These are phyloP conservation scores for Eilema depressum DNA, from an alignment of 2,888 invertebrate species.

Conservation along the genomic window DNA sequence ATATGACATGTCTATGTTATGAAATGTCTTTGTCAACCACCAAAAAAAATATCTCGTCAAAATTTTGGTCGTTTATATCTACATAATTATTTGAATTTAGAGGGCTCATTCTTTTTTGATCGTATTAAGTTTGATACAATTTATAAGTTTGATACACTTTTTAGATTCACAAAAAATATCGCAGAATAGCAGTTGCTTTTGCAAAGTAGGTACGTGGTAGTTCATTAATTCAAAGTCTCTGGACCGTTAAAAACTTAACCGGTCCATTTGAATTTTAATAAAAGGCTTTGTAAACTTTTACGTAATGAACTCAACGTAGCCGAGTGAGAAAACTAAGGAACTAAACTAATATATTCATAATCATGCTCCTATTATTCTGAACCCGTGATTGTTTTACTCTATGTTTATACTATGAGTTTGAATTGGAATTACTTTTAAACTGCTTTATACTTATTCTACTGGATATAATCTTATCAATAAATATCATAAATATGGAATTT, in stretches of 20 bases:
- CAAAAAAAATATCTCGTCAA: too few relatives aligned
- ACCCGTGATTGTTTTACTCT: conserved; percentile 18
- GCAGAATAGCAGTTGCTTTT: not conserved
- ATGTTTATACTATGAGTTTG: not conserved
- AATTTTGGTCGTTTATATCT: too few relatives aligned
- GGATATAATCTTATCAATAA: not conserved
- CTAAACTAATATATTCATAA: conserved; percentile 70
- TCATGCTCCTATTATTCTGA: conserved; percentile 59
- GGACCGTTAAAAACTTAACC: conserved; percentile 36
- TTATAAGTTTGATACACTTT: too few relatives aligned
- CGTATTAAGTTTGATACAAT: too few relatives aligned
- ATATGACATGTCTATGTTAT: too few relatives aligned
- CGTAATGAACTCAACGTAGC: conserved; percentile 30
- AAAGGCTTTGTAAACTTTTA: conserved; percentile 42
- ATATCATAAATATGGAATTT: too few relatives aligned
- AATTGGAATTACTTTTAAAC: not conserved
- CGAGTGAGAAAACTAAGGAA: conserved; percentile 34
- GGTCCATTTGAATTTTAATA: conserved; percentile 45
- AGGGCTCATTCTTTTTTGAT: not conserved
- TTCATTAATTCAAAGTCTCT: conserved; percentile 25
- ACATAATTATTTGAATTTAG: not conserved
- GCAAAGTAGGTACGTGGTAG: not conserved
- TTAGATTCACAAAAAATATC: not conserved
- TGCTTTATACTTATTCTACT: not conserved
- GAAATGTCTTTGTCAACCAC: too few relatives aligned